A percentile compares a stretch with the other conserved stretches of the same genome.
phyloP scores from a whole-genome alignment of 2,797 vertebrate genomes.

The Limosa lapponica region DNA sequence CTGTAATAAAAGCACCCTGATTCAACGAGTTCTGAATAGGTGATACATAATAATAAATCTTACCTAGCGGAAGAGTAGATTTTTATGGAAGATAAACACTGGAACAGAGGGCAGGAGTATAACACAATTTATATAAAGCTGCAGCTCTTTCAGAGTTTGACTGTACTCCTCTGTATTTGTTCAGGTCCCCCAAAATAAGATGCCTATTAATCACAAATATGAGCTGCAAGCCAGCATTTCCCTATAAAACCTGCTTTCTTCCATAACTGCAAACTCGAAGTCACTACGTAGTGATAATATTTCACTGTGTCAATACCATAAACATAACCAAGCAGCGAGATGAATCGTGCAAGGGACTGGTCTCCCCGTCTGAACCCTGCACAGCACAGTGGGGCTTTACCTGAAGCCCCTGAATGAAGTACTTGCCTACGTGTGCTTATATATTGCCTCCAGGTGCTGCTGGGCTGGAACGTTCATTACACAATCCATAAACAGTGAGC shows the following conservation, averaged over 20 bases:
- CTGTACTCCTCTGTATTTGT: neutral
- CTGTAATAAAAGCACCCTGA: slow-evolving; percentile 51
- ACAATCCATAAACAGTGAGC: neutral
- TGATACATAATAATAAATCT: slow-evolving; percentile 53
- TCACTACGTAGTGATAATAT: neutral
- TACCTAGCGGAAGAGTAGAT: neutral
- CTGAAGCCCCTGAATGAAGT: neutral
- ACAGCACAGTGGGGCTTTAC: neutral
- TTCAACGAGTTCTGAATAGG: slow-evolving; percentile 10
- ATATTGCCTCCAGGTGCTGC: neutral
- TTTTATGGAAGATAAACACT: slow-evolving; percentile 55
- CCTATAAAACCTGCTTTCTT: neutral
- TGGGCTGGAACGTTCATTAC: neutral
- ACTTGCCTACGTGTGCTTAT: neutral
- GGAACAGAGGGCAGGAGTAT: slow-evolving; percentile 12
- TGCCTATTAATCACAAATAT: neutral
- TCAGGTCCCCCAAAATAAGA: neutral
- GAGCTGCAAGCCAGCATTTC: neutral
- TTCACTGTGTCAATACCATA: neutral
- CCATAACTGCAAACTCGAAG: neutral
- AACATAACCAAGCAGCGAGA: neutral
- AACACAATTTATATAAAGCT: slow-evolving; percentile 28
- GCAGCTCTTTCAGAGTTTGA: neutral
- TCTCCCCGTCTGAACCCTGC: neutral
- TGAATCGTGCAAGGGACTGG: neutral